Evolutionary conservation across 1,140 invertebrate genomes (phyloP).

Genomic region (Drosophila guanche): DNA sequence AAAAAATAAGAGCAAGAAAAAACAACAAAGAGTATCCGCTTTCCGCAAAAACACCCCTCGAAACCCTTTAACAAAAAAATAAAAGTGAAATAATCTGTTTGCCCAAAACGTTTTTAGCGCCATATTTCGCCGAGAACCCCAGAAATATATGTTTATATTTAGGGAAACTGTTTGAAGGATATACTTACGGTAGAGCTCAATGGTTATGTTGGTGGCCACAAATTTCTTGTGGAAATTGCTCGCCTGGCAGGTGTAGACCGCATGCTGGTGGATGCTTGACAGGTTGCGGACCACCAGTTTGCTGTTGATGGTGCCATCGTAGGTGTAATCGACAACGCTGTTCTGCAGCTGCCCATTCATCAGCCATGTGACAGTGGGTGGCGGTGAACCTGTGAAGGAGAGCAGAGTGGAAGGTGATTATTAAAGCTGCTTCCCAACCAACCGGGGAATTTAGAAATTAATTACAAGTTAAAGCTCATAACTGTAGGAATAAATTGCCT

Average conservation of each 20-base stretch:
- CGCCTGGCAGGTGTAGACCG: conserved; percentile 92
- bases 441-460: no score
- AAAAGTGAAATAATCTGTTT: conserved; percentile 68
- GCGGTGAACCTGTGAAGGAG: conserved; percentile 89
- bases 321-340: conserved; percentile 80
- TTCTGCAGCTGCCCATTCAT: conserved; percentile 89
- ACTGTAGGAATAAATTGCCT: not conserved
- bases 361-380: conserved; percentile 93
- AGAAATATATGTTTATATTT: conserved; percentile 8
- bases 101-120: conserved; percentile 62
- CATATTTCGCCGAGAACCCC: conserved; percentile 42
- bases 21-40: conserved; percentile 33
- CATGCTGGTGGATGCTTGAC: conserved; percentile 89
- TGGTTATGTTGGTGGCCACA: conserved; percentile 86
- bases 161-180: not conserved
- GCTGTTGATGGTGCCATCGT: conserved; percentile 82
- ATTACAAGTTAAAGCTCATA: not conserved
- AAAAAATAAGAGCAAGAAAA: conserved; percentile 35
- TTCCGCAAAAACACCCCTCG: no score
- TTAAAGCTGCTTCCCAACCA: conserved; percentile 16
- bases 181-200: conserved; percentile 90
- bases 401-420: not conserved
- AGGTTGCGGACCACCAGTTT: conserved; percentile 85
- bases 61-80: conserved; percentile 36
- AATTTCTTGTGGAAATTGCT: conserved; percentile 91